Evolutionary conservation across 1,140 invertebrate species (phyloP), one percentile per base, ranked within the genome.

Genomic region (Dinoponera quadriceps): DNA sequence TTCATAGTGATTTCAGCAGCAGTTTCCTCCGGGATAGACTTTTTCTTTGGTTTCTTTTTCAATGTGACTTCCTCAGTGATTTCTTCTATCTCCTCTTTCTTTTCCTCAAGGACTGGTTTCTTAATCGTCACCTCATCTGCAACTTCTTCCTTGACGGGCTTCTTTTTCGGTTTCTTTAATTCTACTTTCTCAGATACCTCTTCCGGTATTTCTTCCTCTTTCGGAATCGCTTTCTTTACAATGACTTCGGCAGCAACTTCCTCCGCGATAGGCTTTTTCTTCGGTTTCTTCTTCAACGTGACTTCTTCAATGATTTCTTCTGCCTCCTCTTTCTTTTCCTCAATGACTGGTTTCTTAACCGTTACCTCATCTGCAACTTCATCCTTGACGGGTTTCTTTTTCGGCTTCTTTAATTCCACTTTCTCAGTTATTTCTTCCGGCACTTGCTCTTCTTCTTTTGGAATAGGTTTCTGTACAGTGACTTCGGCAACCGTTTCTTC

Each of bases 41-140:
- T 88, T 18, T 75, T 74, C 66, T 85, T 73, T 20, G 66, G 83
- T 60, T 62, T 82, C 18, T 75, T 84, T 29, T 81, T 80, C 54
- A 75, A 63, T 80, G 88, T 84, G 88, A 85, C 16, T 68, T 51
- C 72, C 88, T 68, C 62, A 88, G 81, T 22, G 92, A 89, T 83
- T 91, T 91, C 68, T 80, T 80, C 63, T 48, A 44, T 96, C 94
- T 78, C 91, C 60, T 72, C 92, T 87, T 60, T 94, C 90, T 80
- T 92, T 91, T 1, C 91, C 54, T n/a, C 91, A 5, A 44, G 0
- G 0, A 44, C 82, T 51, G 89, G 89, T 85, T 95, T 94, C 48
- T 92, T 92, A 9, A 95, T 90, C 7, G 93, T 92, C 3, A 95
- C 68, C 51, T 95, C 94, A 82, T 94, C 93, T 14, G 93, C 92